Base-by-base conservation (phyloP, 1,140 invertebrate genomes). In the Macrocentrus cingulum region DNA sequence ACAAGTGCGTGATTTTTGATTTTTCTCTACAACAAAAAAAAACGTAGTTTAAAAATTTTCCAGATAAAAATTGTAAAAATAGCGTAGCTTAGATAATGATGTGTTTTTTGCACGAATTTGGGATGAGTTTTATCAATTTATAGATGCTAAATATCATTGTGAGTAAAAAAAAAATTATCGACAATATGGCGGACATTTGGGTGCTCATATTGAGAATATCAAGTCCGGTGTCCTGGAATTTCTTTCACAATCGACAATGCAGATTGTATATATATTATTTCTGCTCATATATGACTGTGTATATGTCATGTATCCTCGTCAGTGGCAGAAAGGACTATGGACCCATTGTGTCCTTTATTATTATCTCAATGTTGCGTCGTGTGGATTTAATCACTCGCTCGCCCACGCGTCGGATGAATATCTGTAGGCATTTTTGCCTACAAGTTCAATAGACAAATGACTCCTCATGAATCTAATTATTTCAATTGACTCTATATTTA, bases 311-410 rank as follows among this genome's bases (percentile, higher is more conserved):
- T 58, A 51, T 54, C 34, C 61, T 66, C 63, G 60, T 68, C 70
- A 68, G 54, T 66, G n/a, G n/a, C 63, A 75, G 69, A 75, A 74
- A 74, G 70, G 69, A 63, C 67, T 55, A 76, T n/a, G n/a, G n/a
- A n/a, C n/a, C n/a, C n/a, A n/a, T n/a, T n/a, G n/a, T n/a, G n/a
- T n/a, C n/a, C n/a, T n/a, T n/a, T n/a, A n/a, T n/a, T n/a, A n/a
- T 76, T 76, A 69, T 76, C 63, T 59, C 51, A 32, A 67, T 69
- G 66, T 68, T 71, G 56, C 60, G 23, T 63, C 61, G 63, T 64
- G 67, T 65, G 67, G 68, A 74, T 76, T 69, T 72, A 72, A 75
- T 69, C 58, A 59, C 45, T 53, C 20, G 41, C 50, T 54, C 51
- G 60, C 66, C 71, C 74, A 72, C 68, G 75, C 73, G 68, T 69